Base-by-base conservation (phyloP, 2,113 vertebrate species). In the Bufo gargarizans region DNA sequence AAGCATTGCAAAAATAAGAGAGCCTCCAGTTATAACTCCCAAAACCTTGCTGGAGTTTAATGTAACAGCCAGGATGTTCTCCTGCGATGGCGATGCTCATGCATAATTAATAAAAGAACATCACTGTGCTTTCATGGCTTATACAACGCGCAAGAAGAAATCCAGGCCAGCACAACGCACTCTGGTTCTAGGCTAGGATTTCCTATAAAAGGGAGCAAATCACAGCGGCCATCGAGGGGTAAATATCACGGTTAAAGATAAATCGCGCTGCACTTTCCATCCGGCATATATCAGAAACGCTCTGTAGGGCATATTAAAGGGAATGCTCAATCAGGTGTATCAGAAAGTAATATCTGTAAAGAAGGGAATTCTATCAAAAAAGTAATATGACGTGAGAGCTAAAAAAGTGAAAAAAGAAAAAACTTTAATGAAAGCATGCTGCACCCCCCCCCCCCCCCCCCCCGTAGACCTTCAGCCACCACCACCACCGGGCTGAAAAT, bases 91-190 rank as follows among this genome's bases (percentile, higher is more conserved):
- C 43, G 77, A 55, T 69, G 86, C 77, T 69, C 77, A 87, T 87
- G 86, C 45, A 87, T 87, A 79, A 80, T 80, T 87, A 87, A 87
- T 87, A 67, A 16, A 10, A 80, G 86, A 63, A 87, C 86, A 87
- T 87, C 86, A 22, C 9, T 80, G 85, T 69, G 86, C 86, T 87
- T 80, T 87, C 77, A 80, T 67, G 16, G 76, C 77, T 71, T 80
- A 80, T 65, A 71, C 80, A 87, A 16, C 85, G 10, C 58, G 49
- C 53, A 58, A 74, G 53, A 19, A 85, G 69, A 47, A 85, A 85
- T 58, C 33, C 67, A 85, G 69, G 67, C 83, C 83, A 85, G 50
- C 13, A 76, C 67, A 43, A 55, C 33, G 67, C 69, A 84, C 63
- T 69, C 65, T 71, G 63, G 4, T 71, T 84, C 65, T 16, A 71